Evolutionary conservation across 2,888 invertebrate genomes (phyloP), one percentile per base, ranked within the genome.

Genomic region (Cheilosia soror): DNA sequence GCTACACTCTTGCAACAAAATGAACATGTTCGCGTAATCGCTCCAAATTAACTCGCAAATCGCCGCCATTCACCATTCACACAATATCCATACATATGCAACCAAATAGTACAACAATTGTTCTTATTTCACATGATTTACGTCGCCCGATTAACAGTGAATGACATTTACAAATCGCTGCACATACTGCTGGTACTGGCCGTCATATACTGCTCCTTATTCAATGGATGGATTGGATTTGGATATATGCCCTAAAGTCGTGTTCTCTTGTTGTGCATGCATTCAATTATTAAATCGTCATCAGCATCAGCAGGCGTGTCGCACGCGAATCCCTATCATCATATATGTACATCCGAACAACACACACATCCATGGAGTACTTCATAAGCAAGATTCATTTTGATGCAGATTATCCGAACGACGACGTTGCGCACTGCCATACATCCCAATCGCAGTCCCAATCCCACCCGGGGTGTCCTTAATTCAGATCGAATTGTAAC

Each of bases 261-360:
- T 65, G 51, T 66, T 66, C 40, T 58, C 15, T 37, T 47, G 53
- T 69, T 66, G 77, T 72, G 81, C 68, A 77, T 85, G 81, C 81
- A 85, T 85, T 85, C 85, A 80, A 85, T 85, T 85, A 85, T 85
- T 85, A 81, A 85, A 81, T 80, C 85, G 77, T 85, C 85, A 85
- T 80, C 80, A 85, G 80, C 65, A 80, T 80, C 80, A 81, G 80
- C 71, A 85, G 81, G 85, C 85, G 85, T 81, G 76, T 81, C 72
- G 62, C 85, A 81, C 72, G 85, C 85, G 84, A 76, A 60, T 71
- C 75, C 53, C 55, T 66, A 55, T 69, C 75, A 49, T 31, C 49
- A 60, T 5, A 42, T 13, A 62, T 53, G 60, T 40, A 75, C 7
- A 47, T 42, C n/a, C n/a, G 31, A 40, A 49, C 25, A 42, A 33